Percentiles rank a stretch among this genome's conserved stretches.
phyloP scores from a whole-genome alignment of 2,888 invertebrate genomes.

The Tricholauxania praeusta region DNA sequence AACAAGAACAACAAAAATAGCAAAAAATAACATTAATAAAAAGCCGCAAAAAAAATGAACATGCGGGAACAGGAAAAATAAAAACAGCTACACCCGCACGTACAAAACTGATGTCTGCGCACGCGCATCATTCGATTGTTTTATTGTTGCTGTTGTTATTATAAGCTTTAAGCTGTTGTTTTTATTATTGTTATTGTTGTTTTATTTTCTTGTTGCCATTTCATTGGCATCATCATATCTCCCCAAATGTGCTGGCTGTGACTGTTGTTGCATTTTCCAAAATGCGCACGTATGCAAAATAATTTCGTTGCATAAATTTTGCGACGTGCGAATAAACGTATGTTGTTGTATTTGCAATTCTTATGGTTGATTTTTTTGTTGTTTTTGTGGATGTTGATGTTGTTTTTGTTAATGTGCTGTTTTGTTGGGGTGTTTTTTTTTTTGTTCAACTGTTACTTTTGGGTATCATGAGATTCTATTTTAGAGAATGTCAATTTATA shows the following conservation, averaged over 20 bases:
- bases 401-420: conserved; percentile 19
- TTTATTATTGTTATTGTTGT: conserved; percentile 9
- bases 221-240: conserved; percentile 1
- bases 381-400: conserved; percentile 19
- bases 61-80: neutral
- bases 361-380: conserved; percentile 23
- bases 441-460: neutral
- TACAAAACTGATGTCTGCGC: conserved; percentile 32
- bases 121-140: conserved; percentile 34
- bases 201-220: neutral
- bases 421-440: neutral
- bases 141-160: neutral
- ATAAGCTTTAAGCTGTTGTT: neutral
- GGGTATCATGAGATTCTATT: neutral
- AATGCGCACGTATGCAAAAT: conserved; percentile 40
- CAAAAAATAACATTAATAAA: neutral
- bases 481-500: neutral
- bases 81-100: conserved; percentile 34
- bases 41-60: too few species aligned
- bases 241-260: neutral
- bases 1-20: conserved; percentile 20
- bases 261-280: neutral
- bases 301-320: conserved; percentile 38
- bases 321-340: conserved; percentile 39
- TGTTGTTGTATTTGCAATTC: conserved; percentile 44